Evolutionary conservation across 1,140 invertebrate genomes (phyloP), one percentile per base, ranked within the genome.

Genomic region (Drosophila carrolli): DNA sequence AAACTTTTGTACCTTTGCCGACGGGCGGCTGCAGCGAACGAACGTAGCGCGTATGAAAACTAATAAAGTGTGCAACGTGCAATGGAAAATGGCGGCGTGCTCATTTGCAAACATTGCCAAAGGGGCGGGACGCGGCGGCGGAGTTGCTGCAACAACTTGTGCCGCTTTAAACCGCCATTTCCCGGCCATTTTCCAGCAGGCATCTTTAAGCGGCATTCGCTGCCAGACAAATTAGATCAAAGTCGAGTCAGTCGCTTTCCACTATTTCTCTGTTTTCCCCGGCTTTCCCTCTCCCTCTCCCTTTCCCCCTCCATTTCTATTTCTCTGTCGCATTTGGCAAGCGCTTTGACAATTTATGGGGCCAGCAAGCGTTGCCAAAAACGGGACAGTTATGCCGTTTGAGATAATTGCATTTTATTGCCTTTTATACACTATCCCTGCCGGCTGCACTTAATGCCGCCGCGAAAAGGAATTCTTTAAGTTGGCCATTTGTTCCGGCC

Each of bases 371-470:
- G 82, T 82, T 85, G 82, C 82, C 82, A 85, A 85, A 82, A 76
- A 75, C 73, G 74, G 60, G 82, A 85, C 82, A 86, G 84, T 85
- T 86, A 85, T 85, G 82, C 82, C 82, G 70, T 85, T 85, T 85
- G 82, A 85, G 82, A 85, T 85, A 85, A 85, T 85, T 85, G 82
- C 82, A 85, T 85, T 85, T 85, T 88, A 85, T 85, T 85, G 82
- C 83, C 83, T 82, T 85, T 85, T 85, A 85, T 85, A 62, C 66
- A 85, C 83, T 85, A 61, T 58, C 73, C 43, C 48, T 55, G 54
- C 54, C 56, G 41, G 78, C 78, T 81, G 73, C 58, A 85, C 75
- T 78, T 85, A 85, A 86, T 85, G 82, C 66, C 48, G 51, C 53
- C 11, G 50, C 80, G 43, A 78, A 83, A 79, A 68, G 75, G 66